Conservation (phyloP, 2,888 invertebrate genomes). For the Gandaritis pyraliata region DNA sequence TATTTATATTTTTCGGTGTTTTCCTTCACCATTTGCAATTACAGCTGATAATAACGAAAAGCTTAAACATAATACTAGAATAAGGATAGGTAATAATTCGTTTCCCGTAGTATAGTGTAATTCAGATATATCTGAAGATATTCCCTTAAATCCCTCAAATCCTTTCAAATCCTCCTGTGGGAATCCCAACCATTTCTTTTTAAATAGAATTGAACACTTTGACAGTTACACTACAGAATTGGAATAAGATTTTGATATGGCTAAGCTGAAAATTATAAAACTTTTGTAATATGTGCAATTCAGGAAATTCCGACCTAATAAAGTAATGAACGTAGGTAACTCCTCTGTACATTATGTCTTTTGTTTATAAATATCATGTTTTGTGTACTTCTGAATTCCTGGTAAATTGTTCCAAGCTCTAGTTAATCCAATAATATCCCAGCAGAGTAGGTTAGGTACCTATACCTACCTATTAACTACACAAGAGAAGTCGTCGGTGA, state of each 20-base stretch:
- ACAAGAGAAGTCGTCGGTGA: too few relatives aligned
- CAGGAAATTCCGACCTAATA: too few relatives aligned
- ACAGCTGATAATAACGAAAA: too few relatives aligned
- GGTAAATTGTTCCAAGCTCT: neutral
- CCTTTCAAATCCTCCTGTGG: conserved; percentile 1
- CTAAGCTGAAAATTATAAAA: too few relatives aligned
- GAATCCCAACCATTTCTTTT: conserved; percentile 4
- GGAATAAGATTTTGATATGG: conserved; percentile 6
- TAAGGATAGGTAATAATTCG: neutral
- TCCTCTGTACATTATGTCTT: too few relatives aligned
- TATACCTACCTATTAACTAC: neutral
- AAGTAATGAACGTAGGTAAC: too few relatives aligned
- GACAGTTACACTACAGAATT: conserved; percentile 7
- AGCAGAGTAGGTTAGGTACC: too few relatives aligned
- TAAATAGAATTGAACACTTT: conserved; percentile 17
- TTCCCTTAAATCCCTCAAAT: neutral
- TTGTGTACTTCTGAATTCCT: conserved; percentile 6
- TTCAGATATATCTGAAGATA: conserved; percentile 1
- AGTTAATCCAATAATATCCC: too few relatives aligned
- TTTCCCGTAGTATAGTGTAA: neutral
- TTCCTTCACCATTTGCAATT: too few relatives aligned
- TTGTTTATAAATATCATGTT: too few relatives aligned
- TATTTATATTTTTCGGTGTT: too few relatives aligned
- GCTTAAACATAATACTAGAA: neutral
- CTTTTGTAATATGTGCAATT: too few relatives aligned